Evolutionary conservation across 1,140 invertebrate genomes (phyloP).

Genomic region (Metopolophium dirhodum): DNA sequence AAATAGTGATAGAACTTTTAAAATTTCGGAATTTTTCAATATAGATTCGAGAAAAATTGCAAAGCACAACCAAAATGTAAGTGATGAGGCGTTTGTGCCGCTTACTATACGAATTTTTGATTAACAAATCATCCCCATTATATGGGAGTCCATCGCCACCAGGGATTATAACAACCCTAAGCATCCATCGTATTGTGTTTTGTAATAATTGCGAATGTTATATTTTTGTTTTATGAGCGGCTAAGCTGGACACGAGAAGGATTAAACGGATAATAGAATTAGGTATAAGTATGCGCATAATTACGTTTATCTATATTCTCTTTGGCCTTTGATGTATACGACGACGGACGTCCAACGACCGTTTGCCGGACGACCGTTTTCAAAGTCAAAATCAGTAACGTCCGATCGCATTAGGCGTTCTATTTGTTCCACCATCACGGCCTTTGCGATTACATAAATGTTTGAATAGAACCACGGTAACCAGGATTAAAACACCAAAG

Average conservation of each 20-base stretch:
- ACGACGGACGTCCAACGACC: not conserved
- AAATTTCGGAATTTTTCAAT: not conserved
- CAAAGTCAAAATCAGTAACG: constrained; percentile 34
- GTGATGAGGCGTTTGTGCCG: not conserved
- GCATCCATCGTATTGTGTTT: not conserved
- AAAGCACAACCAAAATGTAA: not conserved
- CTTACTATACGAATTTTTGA: not conserved
- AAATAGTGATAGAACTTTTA: not conserved
- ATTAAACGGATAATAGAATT: not conserved
- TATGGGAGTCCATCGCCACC: not conserved
- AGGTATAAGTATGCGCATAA: not conserved
- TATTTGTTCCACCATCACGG: not conserved
- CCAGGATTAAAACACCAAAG: constrained; percentile 3
- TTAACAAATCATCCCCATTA: not conserved
- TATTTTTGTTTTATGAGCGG: not conserved
- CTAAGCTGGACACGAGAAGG: not conserved
- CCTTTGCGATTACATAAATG: not conserved
- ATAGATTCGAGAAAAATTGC: not conserved
- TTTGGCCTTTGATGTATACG: not conserved
- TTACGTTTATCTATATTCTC: not conserved
- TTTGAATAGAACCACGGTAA: not conserved
- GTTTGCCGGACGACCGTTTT: not conserved
- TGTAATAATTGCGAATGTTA: not conserved
- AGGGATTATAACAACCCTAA: not conserved
- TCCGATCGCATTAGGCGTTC: constrained; percentile 27